Evolutionary conservation across 1,140 invertebrate genomes (phyloP).

Genomic region (Mylabris phalerata): DNA sequence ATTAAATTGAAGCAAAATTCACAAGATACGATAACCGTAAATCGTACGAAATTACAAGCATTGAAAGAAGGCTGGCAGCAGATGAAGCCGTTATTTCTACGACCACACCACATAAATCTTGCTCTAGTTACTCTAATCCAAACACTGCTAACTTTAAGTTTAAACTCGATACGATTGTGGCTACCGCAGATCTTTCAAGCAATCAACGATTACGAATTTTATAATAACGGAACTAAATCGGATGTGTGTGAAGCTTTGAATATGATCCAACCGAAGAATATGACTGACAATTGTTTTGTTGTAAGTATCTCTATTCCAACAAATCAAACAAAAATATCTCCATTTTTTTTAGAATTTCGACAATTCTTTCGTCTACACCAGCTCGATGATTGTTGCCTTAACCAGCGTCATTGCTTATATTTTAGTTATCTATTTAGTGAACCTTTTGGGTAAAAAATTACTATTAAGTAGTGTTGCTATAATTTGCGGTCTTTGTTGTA

Average conservation of each 20-base stretch:
- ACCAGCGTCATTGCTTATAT: constrained; percentile 1
- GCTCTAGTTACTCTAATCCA: constrained; percentile 22
- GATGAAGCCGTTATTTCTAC: constrained; percentile 22
- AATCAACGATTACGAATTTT: constrained; percentile 15
- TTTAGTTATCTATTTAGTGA: constrained; percentile 6
- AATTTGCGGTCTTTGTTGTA: not conserved
- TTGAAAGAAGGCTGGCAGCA: constrained; percentile 26
- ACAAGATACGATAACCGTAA: constrained; percentile 4
- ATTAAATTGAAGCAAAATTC: constrained; percentile 3
- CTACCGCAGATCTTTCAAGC: constrained; percentile 19
- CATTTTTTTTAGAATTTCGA: constrained; percentile 10
- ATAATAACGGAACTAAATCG: constrained; percentile 6
- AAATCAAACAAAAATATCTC: too few species aligned
- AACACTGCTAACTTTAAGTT: constrained; percentile 22
- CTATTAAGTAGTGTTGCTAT: constrained; percentile 7
- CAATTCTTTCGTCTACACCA: constrained; percentile 15
- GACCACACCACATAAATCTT: constrained; percentile 21
- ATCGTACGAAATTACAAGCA: constrained; percentile 16
- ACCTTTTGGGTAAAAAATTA: constrained; percentile 14
- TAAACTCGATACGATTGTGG: constrained; percentile 16
- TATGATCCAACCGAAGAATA: constrained; percentile 6
- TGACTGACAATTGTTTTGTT: constrained; percentile 3
- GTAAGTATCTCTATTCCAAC: not conserved
- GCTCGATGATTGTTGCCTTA: constrained; percentile 9
- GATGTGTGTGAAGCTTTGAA: constrained; percentile 11